Percentiles rank a stretch among this genome's conserved stretches.
Evolutionary conservation across 2,113 vertebrate genomes (phyloP).

Genomic region (Terrapene triunguis): DNA sequence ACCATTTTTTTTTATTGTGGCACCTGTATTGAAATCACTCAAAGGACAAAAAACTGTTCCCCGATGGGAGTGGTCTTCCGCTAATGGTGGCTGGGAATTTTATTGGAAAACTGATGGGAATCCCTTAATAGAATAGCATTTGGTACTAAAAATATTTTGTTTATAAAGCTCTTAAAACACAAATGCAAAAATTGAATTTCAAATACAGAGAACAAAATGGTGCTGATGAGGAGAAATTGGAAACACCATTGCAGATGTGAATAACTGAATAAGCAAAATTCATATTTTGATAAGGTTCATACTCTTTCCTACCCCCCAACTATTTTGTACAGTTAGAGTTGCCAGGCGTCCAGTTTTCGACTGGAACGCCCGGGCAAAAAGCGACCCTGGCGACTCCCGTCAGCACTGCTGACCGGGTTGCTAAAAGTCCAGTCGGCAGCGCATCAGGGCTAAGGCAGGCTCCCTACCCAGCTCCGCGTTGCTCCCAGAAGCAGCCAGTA

Average conservation of each 20-base stretch:
- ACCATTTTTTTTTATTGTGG: not conserved
- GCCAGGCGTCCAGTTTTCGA: not conserved
- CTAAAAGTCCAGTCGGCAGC: too few species aligned
- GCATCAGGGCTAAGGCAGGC: too few species aligned
- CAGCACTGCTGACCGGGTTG: too few species aligned
- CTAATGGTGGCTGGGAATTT: not conserved
- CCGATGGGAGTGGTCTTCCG: not conserved
- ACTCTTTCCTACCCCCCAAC: not conserved
- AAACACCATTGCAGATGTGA: not conserved
- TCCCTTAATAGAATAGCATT: not conserved
- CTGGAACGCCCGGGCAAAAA: too few species aligned
- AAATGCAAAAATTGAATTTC: not conserved
- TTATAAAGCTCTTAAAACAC: not conserved
- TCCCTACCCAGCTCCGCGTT: too few species aligned
- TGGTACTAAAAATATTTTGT: not conserved
- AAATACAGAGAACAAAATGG: not conserved
- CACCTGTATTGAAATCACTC: not conserved
- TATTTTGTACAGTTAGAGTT: not conserved
- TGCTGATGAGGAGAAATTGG: not conserved
- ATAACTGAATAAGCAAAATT: not conserved
- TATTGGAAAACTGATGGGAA: not conserved
- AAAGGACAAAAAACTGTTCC: too few species aligned
- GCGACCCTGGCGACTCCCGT: too few species aligned
- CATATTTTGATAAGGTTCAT: not conserved
- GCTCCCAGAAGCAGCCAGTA: too few species aligned